Evolutionary conservation across 2,113 vertebrate species (phyloP).

Genomic region (Columbina picui): DNA sequence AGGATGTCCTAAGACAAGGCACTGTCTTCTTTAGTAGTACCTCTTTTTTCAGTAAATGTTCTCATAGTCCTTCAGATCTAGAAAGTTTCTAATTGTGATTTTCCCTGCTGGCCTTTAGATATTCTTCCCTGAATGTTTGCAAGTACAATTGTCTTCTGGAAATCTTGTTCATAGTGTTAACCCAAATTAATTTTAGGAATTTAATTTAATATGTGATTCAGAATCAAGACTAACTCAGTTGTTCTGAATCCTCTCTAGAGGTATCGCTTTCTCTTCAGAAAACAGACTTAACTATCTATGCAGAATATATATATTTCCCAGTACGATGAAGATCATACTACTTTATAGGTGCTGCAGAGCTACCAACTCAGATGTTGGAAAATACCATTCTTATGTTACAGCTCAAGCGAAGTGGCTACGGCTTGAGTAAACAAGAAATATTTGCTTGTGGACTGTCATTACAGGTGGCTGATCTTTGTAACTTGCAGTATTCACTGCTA

Average conservation of each 20-base stretch:
- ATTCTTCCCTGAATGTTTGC: background rate
- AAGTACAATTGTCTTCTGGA: background rate
- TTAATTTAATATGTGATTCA: background rate
- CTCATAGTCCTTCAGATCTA: background rate
- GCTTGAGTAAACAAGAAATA: background rate
- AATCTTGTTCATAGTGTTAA: background rate
- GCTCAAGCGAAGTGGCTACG: rapidly evolving
- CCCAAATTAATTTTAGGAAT: background rate
- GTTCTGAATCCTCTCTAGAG: background rate
- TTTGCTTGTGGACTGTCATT: background rate
- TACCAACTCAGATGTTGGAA: background rate
- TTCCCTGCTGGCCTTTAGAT: background rate
- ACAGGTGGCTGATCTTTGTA: background rate
- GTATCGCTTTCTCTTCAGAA: background rate
- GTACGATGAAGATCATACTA: background rate
- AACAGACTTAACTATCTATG: background rate
- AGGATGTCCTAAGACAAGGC: background rate
- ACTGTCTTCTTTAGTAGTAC: background rate
- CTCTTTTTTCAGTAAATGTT: background rate
- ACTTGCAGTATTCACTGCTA: background rate
- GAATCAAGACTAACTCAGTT: background rate
- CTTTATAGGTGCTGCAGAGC: background rate
- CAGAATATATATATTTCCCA: background rate
- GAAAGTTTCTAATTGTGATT: background rate
- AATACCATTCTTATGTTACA: background rate